Evolutionary conservation across 2,797 vertebrate genomes (phyloP).

Genomic region (Enteromius viviparus): DNA sequence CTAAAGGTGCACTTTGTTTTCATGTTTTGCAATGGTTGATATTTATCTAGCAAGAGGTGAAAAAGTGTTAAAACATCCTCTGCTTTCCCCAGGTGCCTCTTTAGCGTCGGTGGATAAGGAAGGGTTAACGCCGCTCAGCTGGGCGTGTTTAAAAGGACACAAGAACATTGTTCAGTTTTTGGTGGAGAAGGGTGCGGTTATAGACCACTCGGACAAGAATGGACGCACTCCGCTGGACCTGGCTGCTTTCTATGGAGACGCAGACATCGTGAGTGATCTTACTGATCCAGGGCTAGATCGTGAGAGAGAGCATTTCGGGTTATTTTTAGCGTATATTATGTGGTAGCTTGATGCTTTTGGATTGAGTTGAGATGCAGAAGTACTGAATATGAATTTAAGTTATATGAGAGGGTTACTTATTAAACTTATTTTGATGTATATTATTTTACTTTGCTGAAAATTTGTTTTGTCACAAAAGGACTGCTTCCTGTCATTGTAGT

Average conservation of each 20-base stretch:
- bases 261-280: slow-evolving; percentile 87
- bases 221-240: slow-evolving; percentile 95
- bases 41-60: not conserved
- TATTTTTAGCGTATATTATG: too few species aligned
- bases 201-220: slow-evolving; percentile 96
- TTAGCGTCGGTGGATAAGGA: slow-evolving; percentile 95
- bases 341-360: not conserved
- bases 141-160: slow-evolving; percentile 98
- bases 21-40: not conserved
- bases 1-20: slow-evolving; percentile 81
- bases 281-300: too few species aligned
- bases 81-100: slow-evolving; percentile 81
- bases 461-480: not conserved
- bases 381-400: not conserved
- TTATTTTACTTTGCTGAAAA: not conserved
- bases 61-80: not conserved
- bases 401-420: not conserved
- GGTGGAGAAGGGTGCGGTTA: slow-evolving; percentile 90
- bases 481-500: not conserved
- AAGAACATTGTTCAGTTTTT: slow-evolving; percentile 91
- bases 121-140: slow-evolving; percentile 93
- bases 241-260: slow-evolving; percentile 96
- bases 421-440: not conserved
- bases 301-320: not conserved
- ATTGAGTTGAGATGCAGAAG: not conserved